Conservation (phyloP, 2,797 vertebrate genomes). For the Vespertilio murinus region DNA sequence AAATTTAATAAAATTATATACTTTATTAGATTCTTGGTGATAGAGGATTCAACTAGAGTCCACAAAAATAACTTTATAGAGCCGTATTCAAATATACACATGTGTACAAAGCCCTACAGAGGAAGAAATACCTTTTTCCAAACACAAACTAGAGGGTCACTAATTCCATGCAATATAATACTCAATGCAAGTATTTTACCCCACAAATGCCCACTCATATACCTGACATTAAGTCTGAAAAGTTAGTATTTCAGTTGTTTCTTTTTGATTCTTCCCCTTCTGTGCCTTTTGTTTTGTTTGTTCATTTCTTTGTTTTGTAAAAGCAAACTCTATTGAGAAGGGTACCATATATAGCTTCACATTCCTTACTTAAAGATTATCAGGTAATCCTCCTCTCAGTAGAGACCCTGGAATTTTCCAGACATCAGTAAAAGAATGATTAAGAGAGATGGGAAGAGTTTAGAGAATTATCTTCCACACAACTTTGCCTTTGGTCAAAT, state of each 20-base stretch:
- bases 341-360: background rate
- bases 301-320: background rate
- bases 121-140: background rate
- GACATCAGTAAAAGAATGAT: background rate
- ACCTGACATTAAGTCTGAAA: background rate
- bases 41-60: background rate
- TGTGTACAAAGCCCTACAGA: background rate
- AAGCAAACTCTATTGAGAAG: background rate
- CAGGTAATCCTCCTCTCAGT: slow-evolving; percentile 23
- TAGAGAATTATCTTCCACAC: background rate
- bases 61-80: slow-evolving; percentile 10
- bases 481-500: slow-evolving; percentile 3
- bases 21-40: background rate
- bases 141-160: background rate
- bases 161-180: background rate
- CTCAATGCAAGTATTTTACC: background rate
- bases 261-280: background rate
- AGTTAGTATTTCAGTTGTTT: background rate
- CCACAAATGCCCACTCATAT: background rate
- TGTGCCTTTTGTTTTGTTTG: background rate
- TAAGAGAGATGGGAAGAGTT: background rate
- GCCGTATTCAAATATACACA: background rate
- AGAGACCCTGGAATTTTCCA: background rate
- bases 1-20: background rate
- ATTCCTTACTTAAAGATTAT: background rate